Percentiles rank a stretch among this genome's conserved stretches.
phyloP scores from a whole-genome alignment of 2,113 vertebrate genomes.

The Lethenteron camtschaticum region DNA sequence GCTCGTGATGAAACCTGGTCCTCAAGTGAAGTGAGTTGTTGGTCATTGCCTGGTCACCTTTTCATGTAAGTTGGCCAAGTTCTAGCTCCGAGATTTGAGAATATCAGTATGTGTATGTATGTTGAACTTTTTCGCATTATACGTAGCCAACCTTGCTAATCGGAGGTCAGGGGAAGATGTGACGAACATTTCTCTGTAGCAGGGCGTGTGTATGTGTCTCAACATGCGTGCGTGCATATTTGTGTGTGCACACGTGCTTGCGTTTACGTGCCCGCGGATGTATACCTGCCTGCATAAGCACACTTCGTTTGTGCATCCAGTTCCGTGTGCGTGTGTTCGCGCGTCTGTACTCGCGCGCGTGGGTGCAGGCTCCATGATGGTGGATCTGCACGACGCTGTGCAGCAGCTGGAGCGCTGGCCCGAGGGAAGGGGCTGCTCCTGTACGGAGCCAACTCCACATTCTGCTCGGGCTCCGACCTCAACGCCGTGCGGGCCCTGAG shows the following conservation, averaged over 20 bases:
- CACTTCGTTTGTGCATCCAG: background rate
- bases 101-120: no score
- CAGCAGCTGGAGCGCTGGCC: conserved; percentile 60
- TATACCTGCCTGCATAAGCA: background rate
- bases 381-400: conserved; percentile 54
- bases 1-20: no score
- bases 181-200: no score
- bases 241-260: background rate
- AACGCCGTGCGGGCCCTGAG: conserved; percentile 35
- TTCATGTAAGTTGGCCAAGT: no score
- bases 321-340: background rate
- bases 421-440: conserved; percentile 67
- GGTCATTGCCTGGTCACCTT: no score
- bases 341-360: conserved; percentile 5
- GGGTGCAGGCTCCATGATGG: conserved; percentile 62
- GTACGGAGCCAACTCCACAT: conserved; percentile 46
- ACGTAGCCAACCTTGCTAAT: no score
- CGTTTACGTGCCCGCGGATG: background rate
- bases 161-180: no score
- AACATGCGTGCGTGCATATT: no score
- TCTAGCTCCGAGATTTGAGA: no score
- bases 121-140: no score
- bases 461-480: conserved; percentile 79
- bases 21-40: no score
- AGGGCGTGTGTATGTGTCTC: no score